Evolutionary conservation across 2,888 invertebrate species (phyloP), one percentile per base, ranked within the genome.

Genomic region (Zootermopsis nevadensis): DNA sequence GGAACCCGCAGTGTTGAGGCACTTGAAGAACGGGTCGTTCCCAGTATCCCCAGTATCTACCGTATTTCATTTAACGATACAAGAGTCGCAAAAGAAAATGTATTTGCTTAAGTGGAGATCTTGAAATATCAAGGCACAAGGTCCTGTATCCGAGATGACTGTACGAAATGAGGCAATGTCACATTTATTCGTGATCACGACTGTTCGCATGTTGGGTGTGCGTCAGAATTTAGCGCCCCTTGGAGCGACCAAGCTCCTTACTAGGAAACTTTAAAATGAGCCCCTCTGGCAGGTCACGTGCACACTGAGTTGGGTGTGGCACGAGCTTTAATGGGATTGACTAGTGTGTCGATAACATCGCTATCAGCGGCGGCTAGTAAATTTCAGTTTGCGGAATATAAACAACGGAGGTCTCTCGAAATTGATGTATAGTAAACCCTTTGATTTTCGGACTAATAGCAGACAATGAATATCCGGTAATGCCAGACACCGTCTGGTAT

Each of bases 301-400:
- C 74, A 12, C 74, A 42, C 74, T 38, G 12, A 69, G 67, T 35
- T 53, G 69, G 83, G 83, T 81, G 83, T 81, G 83, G 83, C 81
- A 35, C 27, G 38, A 72, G 80, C 80, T 83, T 80, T 83, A 83
- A 80, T 83, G 83, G 83, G 42, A 67, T 66, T 74, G 77, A 48
- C 72, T 35, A 24, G 77, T 27, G 80, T 48, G 80, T 77, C 83
- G 83, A 83, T 83, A 83, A 42, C 81, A 83, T 83, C 83, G 12
- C 24, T 10, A 15, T 35, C 66, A 79, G 79, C n/a, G 60, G 33
- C 38, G 79, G 79, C 79, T 79, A 6, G 66, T 77, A 74, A 38
- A 33, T 12, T 74, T 35, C 35, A 35, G 66, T 42, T 8, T 30
- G 69, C 33, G 33, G 33, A 69, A 22, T 15, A 2, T 1, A 33